phyloP scores from a whole-genome alignment of 2,113 vertebrate species.

The Pterocles burchelli region DNA sequence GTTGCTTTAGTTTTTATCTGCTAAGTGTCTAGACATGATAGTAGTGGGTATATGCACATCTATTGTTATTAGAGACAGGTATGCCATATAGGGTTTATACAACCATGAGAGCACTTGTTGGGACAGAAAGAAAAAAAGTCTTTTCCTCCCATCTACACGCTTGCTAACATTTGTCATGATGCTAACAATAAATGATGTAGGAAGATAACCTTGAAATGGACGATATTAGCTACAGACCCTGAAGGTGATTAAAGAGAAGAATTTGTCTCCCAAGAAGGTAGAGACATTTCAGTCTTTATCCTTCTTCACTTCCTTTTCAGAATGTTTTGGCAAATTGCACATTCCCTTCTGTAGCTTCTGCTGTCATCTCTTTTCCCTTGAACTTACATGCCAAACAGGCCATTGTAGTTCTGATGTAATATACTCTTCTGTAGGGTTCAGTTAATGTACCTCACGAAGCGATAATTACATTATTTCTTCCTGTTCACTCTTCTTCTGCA shows the following conservation, averaged over 20 bases:
- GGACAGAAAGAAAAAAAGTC: neutral
- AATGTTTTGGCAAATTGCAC: neutral
- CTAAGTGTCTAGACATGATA: neutral
- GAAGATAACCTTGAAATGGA: neutral
- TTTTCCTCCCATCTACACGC: neutral
- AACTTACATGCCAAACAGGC: neutral
- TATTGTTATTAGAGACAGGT: neutral
- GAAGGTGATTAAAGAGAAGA: neutral
- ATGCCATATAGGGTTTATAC: neutral
- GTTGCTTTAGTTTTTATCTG: neutral
- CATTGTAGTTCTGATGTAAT: neutral
- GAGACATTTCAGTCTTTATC: neutral
- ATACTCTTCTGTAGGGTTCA: neutral
- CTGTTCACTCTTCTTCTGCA: neutral
- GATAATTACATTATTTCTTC: neutral
- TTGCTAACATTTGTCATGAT: neutral
- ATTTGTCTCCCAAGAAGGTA: neutral
- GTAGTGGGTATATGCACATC: fast-evolving
- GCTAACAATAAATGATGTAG: neutral
- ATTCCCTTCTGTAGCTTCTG: neutral
- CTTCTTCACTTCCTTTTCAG: neutral
- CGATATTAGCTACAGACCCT: neutral
- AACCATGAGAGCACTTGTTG: neutral
- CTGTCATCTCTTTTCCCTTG: neutral
- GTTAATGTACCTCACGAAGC: neutral